Base-by-base conservation (phyloP, 2,888 invertebrate genomes). In the Timandra comae region DNA sequence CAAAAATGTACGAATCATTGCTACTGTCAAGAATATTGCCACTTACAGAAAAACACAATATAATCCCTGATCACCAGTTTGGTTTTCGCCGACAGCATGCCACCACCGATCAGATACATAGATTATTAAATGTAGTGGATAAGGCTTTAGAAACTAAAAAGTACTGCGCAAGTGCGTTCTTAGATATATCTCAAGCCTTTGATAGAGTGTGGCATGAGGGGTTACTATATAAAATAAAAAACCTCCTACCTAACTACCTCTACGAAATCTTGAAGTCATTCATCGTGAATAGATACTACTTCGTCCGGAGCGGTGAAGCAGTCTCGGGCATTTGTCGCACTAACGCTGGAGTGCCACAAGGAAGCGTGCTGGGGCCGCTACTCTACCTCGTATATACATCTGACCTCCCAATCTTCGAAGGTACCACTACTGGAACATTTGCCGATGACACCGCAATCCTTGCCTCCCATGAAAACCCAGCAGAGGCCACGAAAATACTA, bases 171-270 rank as follows among this genome's bases (percentile, higher is more conserved):
- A 31, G 34, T 19, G 20, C 27, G 2, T 35, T 35, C 10, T 7
- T 40, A 7, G 33, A 33, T 12, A 30, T 33, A 8, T 24, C 29
- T 13, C 35, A 36, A 19, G 40, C 35, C 3, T 58, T 57, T 30
- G 54, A 58, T 29, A 50, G 38, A 24, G 56, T 57, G 1, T 46
- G 43, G 43, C 49, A 49, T 22, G 13, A 40, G 0, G 44, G 46
- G 0, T 35, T 46, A 0, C 11, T 45, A 1, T 47, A 7, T 20
- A 48, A 48, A 23, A 12, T 45, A 33, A 46, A 38, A 29, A 35
- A 12, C 1, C 6, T 4, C 1, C 24, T 43, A 0, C 41, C 44
- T 1, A 20, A 41, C 5, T 25, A 16, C 11, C 26, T 26, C 2
- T 33, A 10, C 12, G 11, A 5, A 2, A 7, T 42, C 1, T 7